Percentiles rank a stretch among this genome's conserved stretches.
Evolutionary conservation across 2,797 vertebrate species (phyloP).

Genomic region (Carduelis carduelis): DNA sequence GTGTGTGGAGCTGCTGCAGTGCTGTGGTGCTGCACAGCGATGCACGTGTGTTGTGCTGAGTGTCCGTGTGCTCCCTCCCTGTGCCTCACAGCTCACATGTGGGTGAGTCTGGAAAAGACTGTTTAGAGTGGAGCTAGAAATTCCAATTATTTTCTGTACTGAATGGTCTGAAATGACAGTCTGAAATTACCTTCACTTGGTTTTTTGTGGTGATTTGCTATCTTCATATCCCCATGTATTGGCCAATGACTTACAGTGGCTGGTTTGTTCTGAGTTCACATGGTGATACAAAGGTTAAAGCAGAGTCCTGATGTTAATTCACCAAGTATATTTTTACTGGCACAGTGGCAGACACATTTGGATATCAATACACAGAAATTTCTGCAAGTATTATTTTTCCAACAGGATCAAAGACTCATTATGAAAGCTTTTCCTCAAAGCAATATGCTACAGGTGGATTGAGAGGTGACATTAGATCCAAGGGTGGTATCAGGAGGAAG

Average conservation of each 20-base stretch:
- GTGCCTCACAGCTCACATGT: fast-evolving
- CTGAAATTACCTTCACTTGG: background rate
- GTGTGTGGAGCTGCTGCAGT: fast-evolving
- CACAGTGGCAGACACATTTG: background rate
- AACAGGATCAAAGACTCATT: background rate
- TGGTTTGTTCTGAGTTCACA: background rate
- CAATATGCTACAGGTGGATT: background rate
- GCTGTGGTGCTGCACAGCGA: background rate
- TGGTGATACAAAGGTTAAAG: background rate
- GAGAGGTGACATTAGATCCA: background rate
- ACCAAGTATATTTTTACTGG: background rate
- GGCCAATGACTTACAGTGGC: background rate
- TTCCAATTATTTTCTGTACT: background rate
- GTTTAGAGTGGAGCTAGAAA: background rate
- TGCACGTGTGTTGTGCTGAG: fast-evolving
- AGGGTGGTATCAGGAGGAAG: background rate
- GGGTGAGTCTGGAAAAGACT: background rate
- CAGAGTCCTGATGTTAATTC: background rate
- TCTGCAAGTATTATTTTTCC: background rate
- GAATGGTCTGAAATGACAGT: background rate
- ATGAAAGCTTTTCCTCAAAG: background rate
- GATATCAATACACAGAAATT: background rate
- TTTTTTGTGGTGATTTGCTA: background rate
- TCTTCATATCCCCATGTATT: background rate
- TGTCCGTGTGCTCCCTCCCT: background rate